Conservation (phyloP, 2,888 invertebrate genomes). For the Coelinius sp. region DNA sequence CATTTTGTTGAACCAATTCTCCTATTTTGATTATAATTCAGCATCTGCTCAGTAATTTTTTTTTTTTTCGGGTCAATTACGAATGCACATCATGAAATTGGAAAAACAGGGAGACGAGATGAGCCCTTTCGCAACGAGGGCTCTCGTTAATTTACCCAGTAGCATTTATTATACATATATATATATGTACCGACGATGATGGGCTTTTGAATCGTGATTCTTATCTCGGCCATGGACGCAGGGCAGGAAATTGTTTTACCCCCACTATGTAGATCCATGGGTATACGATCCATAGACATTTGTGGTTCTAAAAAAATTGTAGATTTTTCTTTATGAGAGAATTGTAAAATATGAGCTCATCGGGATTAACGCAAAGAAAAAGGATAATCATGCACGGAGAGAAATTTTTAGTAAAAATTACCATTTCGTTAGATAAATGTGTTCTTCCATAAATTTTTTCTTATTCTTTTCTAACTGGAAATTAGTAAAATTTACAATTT, state of each 20-base stretch:
- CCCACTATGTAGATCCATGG: neutral
- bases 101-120: neutral
- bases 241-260: constrained; percentile 24
- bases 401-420: no score
- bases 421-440: no score
- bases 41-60: neutral
- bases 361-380: no score
- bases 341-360: no score
- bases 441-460: no score
- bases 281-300: neutral
- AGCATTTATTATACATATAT: constrained; percentile 8
- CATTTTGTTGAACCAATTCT: neutral
- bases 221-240: constrained; percentile 26
- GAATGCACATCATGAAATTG: constrained; percentile 6
- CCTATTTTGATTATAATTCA: neutral
- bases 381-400: no score
- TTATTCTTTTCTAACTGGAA: no score
- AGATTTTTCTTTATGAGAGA: neutral
- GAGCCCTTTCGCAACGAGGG: constrained; percentile 16
- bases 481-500: no score
- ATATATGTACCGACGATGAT: constrained; percentile 1
- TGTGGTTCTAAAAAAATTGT: constrained; percentile 11
- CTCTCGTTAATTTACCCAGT: constrained; percentile 19
- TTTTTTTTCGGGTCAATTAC: no score
- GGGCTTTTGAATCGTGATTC: constrained; percentile 23